Evolutionary conservation across 2,797 vertebrate species (phyloP).

Genomic region (Peromyscus melanophrys): DNA sequence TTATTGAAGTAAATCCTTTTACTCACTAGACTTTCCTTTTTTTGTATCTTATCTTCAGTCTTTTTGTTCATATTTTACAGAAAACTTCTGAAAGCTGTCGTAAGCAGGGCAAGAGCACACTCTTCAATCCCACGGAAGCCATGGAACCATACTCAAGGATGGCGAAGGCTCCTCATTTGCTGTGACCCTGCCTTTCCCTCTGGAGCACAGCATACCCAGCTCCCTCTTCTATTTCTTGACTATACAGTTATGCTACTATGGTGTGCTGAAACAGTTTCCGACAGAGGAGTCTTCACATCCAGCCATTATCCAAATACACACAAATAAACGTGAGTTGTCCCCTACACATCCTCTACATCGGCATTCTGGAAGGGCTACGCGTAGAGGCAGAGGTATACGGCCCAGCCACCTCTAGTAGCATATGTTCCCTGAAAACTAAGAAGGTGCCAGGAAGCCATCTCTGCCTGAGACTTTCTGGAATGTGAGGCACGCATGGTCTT

Average conservation of each 20-base stretch:
- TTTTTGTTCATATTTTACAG: conserved; percentile 82
- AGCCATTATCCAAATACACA: conserved; percentile 7
- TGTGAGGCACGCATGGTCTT: conserved; percentile 77
- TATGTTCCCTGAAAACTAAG: conserved; percentile 70
- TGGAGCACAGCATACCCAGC: rapidly evolving
- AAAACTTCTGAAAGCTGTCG: conserved; percentile 68
- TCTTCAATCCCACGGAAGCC: conserved; percentile 67
- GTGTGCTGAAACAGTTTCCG: conserved; percentile 1
- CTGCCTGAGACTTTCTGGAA: conserved; percentile 72
- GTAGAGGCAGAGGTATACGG: conserved; percentile 67
- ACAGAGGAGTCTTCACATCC: conserved; percentile 52
- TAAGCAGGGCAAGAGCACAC: conserved; percentile 65
- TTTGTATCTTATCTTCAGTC: conserved; percentile 76
- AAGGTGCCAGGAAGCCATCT: conserved; percentile 71
- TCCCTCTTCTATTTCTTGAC: conserved; percentile 2
- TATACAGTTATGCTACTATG: background rate
- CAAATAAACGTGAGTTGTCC: conserved; percentile 55
- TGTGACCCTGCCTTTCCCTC: background rate
- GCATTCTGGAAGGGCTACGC: conserved; percentile 28
- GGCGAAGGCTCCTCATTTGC: background rate
- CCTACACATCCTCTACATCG: background rate
- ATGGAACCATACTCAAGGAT: conserved; percentile 36
- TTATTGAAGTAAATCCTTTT: conserved; percentile 85
- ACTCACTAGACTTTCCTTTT: conserved; percentile 79
- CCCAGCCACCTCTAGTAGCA: conserved; percentile 42